Conservation (phyloP, 2,888 invertebrate genomes). For the Onchidella celtica region DNA sequence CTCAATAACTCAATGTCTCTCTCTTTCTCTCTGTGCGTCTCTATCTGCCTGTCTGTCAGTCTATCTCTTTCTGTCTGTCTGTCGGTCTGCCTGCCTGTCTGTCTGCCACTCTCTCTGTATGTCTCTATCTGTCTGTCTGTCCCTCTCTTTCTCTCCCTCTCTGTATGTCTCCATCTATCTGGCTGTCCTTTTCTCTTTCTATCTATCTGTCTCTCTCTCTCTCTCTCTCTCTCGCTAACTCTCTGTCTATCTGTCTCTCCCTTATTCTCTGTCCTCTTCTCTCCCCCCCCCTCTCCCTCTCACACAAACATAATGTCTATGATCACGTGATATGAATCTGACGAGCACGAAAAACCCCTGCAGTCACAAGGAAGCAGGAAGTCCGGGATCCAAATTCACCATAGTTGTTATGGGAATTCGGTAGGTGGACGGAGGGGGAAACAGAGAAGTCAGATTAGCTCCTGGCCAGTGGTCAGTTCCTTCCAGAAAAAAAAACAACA, state of each 20-base stretch:
- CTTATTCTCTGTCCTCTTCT: background rate
- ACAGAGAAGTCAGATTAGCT: too few species aligned
- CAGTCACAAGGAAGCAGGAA: too few species aligned
- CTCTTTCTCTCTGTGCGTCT: background rate
- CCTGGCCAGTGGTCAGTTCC: too few species aligned
- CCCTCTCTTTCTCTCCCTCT: background rate
- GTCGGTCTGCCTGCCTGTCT: background rate
- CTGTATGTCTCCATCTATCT: background rate
- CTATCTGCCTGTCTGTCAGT: background rate
- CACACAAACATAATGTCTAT: too few species aligned
- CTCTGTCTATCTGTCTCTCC: background rate
- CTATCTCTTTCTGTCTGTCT: background rate
- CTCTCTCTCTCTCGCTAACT: background rate
- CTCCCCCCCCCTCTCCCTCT: background rate
- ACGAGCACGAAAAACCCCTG: too few species aligned
- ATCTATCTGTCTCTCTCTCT: background rate
- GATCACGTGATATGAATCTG: too few species aligned
- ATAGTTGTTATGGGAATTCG: too few species aligned
- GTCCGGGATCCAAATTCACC: too few species aligned
- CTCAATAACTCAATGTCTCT: background rate
- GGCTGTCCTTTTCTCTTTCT: background rate
- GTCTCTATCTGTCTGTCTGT: background rate
- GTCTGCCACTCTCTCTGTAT: background rate
- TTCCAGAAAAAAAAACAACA: too few species aligned
- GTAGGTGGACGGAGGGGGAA: too few species aligned